Evolutionary conservation across 2,888 invertebrate species (phyloP).

Genomic region (Cantharis rufa): DNA sequence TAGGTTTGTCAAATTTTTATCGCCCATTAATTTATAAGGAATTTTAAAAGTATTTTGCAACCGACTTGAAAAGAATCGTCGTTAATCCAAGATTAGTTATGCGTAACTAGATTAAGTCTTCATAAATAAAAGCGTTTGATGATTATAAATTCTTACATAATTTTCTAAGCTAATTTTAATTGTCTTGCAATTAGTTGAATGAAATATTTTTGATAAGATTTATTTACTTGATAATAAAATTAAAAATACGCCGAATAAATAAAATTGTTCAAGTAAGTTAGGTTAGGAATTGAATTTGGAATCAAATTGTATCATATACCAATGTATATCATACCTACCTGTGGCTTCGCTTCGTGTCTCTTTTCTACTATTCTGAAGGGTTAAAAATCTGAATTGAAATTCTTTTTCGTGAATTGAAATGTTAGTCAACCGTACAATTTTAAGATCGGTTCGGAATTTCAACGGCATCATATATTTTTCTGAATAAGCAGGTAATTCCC

Average conservation of each 20-base stretch:
- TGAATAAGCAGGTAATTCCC: not conserved
- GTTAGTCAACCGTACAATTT: not conserved
- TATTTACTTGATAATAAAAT: not conserved
- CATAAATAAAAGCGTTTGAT: not conserved
- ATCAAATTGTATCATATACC: not conserved
- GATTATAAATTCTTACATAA: not conserved
- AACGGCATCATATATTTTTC: not conserved
- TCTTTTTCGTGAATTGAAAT: not conserved
- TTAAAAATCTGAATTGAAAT: not conserved
- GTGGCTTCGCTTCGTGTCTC: not conserved
- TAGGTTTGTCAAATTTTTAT: constrained; percentile 1
- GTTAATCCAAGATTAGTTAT: not conserved
- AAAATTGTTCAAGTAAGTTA: not conserved
- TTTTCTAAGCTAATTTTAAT: not conserved
- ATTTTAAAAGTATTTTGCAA: not conserved
- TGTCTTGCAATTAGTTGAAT: not conserved
- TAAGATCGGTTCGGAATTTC: not conserved
- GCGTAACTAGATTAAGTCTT: constrained; percentile 1
- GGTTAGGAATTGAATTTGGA: not conserved
- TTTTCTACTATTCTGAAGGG: not conserved
- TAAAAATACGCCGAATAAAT: not conserved
- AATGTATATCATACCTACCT: not conserved
- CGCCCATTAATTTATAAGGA: not conserved
- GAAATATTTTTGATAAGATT: not conserved
- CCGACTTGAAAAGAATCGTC: not conserved